These are phyloP conservation scores for Bufo gargarizans DNA, from an alignment of 2,113 vertebrate species.

Conservation along the genomic window DNA sequence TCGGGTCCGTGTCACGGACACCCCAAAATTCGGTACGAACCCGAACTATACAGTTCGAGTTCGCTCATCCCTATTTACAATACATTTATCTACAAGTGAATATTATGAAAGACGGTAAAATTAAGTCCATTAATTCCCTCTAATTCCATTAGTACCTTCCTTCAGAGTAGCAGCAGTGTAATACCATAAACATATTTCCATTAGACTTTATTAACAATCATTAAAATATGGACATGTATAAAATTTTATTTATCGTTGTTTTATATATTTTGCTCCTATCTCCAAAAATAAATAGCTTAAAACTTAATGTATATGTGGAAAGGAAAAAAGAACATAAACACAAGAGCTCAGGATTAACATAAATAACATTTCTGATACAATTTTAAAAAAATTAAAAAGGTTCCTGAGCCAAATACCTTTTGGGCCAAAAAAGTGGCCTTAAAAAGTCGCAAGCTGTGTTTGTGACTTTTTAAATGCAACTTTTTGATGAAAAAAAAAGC, in stretches of 20 bases:
- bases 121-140: neutral
- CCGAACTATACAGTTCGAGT: no score
- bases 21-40: no score
- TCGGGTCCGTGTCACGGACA: no score
- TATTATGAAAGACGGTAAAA: neutral
- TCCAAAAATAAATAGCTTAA: neutral
- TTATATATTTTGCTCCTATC: neutral
- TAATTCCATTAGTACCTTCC: neutral
- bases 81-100: neutral
- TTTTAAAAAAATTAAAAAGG: no score
- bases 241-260: neutral
- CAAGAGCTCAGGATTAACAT: neutral
- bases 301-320: neutral
- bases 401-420: no score
- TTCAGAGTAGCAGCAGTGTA: neutral
- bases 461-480: no score
- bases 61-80: no score
- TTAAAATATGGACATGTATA: neutral
- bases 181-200: neutral
- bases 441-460: no score
- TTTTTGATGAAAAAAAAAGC: no score
- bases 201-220: neutral
- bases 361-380: neutral
- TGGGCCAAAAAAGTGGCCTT: no score
- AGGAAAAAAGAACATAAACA: neutral